Base-by-base conservation (phyloP, 2,797 vertebrate genomes). In the Pangasius krempfi region DNA sequence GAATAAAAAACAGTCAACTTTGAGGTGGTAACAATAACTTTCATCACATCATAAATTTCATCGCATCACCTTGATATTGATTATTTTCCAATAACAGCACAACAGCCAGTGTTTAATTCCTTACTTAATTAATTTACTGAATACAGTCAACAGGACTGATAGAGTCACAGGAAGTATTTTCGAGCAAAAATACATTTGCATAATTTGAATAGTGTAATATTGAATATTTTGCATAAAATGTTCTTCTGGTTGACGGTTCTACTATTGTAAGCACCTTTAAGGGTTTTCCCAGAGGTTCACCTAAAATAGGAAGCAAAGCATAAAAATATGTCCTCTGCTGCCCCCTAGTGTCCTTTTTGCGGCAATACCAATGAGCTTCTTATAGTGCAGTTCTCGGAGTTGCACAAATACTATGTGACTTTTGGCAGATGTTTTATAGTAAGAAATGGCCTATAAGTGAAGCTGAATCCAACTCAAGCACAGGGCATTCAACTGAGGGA, bases 341-440 rank as follows among this genome's bases (percentile, higher is more conserved):
- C 84, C 88, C 47, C 27, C 88, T 86, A 73, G 84, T 54, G 88
- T 64, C 22, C 1, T 44, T 75, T 27, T 12, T 4, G 27, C 6
- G 6, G 40, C 18, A 52, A 64, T n/a, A 60, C 12, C 25, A 47
- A 40, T 1, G 75, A 78, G 27, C 7, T 40, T 27, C 81, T 79
- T 7, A 56, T 6, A 27, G 2, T 81, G 80, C 30, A 25, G 37
- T 44, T 44, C 37, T 54, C 18, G 0, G 2, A 52, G 5, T 52
- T 30, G 18, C n/a, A 33, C 16, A 1, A 22, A 52, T 33, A 30
- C 7, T 5, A 81, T 1, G 3, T 7, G 73, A 16, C 14, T 3
- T 47, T 27, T 27, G 12, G 44, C 22, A 76, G 12, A 76, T 47
- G 37, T 75, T 75, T 50, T 25, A 5, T 22, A n/a, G 52, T 4